These are phyloP conservation scores for Paradisaea rubra DNA, from an alignment of 2,113 vertebrate species.

Conservation along the genomic window DNA sequence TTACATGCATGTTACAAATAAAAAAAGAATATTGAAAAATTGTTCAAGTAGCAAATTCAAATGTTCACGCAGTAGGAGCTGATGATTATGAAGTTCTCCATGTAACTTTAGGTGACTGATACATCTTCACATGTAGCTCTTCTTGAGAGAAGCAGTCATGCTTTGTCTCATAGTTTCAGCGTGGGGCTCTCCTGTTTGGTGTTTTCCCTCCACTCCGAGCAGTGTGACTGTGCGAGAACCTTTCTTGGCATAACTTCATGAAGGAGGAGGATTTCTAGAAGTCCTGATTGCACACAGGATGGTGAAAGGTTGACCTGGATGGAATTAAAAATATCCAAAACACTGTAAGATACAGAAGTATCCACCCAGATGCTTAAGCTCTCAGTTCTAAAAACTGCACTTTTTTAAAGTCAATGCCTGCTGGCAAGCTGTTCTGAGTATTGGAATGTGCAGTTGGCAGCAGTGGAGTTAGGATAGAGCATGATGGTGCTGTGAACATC, in stretches of 20 bases:
- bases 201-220: not conserved
- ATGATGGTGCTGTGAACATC: not conserved
- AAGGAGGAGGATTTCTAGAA: not conserved
- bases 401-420: not conserved
- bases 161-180: not conserved
- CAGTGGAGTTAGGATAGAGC: not conserved
- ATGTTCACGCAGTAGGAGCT: not conserved
- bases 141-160: not conserved
- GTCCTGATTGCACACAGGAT: not conserved
- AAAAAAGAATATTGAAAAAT: not conserved
- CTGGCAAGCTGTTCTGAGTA: not conserved
- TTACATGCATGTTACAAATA: not conserved
- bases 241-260: not conserved
- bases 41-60: not conserved
- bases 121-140: not conserved
- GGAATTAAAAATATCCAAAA: not conserved
- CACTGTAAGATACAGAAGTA: not conserved
- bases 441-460: not conserved
- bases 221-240: not conserved
- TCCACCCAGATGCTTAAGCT: not conserved
- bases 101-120: not conserved
- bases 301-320: not conserved
- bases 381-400: not conserved
- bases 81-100: not conserved
- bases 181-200: not conserved